Evolutionary conservation across 92 coral and sea anemone species (phyloP).

Genomic region (Porites rus): DNA sequence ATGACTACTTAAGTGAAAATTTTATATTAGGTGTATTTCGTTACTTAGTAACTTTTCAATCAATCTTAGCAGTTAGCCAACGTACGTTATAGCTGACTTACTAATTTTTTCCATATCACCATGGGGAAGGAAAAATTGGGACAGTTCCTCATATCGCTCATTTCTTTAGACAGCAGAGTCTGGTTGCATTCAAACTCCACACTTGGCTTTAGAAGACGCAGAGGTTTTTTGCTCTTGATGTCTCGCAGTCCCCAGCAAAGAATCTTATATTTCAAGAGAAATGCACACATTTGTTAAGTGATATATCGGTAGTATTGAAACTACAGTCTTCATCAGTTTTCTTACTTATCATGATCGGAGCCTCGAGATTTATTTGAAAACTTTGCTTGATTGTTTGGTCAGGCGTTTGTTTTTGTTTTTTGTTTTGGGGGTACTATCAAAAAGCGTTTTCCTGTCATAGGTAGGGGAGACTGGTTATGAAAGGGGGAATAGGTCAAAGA

Average conservation of each 20-base stretch:
- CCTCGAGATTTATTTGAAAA: no score
- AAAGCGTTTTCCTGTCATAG: no score
- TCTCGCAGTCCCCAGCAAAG: slow-evolving; percentile 95
- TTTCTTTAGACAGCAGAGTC: slow-evolving; percentile 52
- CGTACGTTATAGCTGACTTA: slow-evolving; percentile 6
- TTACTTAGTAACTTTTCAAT: no score
- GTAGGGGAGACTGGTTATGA: no score
- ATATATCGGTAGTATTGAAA: background rate
- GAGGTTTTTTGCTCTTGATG: slow-evolving; percentile 60
- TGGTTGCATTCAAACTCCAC: slow-evolving; percentile 89
- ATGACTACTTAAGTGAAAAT: no score
- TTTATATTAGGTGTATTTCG: no score
- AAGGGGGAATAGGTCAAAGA: no score
- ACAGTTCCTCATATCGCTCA: slow-evolving; percentile 69
- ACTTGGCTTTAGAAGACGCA: slow-evolving; percentile 62
- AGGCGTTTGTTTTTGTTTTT: no score
- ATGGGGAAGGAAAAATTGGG: slow-evolving; percentile 82
- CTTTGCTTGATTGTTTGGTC: no score
- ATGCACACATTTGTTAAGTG: background rate
- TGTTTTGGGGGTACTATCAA: no score
- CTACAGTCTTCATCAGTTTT: background rate
- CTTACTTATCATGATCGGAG: no score
- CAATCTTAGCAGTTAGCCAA: background rate
- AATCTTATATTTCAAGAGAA: slow-evolving; percentile 31
- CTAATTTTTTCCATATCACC: slow-evolving; percentile 46